A percentile compares a stretch with the other conserved stretches of the same genome.
phyloP scores from a whole-genome alignment of 2,113 vertebrate genomes.

The Erythrocebus patas region DNA sequence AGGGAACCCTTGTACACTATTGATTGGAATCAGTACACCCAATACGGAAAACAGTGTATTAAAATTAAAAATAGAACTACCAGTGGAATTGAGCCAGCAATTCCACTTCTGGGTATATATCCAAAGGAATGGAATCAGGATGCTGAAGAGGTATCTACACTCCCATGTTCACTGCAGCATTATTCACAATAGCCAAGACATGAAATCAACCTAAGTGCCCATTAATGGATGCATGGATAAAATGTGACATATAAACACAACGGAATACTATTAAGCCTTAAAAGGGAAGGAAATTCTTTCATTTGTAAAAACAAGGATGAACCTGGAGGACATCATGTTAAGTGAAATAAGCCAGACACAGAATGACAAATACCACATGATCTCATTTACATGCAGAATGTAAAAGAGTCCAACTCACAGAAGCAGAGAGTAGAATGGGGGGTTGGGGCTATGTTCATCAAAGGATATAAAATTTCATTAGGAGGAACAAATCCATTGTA shows the following conservation, averaged over 20 bases:
- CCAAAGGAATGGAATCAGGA: background rate
- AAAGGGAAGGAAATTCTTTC: background rate
- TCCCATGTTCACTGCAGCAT: background rate
- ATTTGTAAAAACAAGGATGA: background rate
- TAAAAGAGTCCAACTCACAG: background rate
- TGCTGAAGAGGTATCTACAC: background rate
- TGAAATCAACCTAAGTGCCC: background rate
- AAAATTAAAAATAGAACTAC: background rate
- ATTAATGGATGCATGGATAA: background rate
- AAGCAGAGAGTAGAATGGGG: background rate
- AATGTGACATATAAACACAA: background rate
- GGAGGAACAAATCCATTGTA: background rate
- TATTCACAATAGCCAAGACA: background rate
- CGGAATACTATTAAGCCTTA: background rate
- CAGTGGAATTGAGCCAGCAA: background rate
- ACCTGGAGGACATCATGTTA: background rate
- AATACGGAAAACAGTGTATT: background rate
- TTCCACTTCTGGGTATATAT: background rate
- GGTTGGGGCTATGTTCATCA: background rate
- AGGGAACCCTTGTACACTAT: background rate
- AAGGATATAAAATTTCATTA: background rate
- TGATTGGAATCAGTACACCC: background rate
- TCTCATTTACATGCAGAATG: background rate
- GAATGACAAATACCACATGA: background rate
- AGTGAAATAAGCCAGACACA: background rate